Base-by-base conservation (phyloP, 1,140 invertebrate genomes). In the Drosophila watanabei region DNA sequence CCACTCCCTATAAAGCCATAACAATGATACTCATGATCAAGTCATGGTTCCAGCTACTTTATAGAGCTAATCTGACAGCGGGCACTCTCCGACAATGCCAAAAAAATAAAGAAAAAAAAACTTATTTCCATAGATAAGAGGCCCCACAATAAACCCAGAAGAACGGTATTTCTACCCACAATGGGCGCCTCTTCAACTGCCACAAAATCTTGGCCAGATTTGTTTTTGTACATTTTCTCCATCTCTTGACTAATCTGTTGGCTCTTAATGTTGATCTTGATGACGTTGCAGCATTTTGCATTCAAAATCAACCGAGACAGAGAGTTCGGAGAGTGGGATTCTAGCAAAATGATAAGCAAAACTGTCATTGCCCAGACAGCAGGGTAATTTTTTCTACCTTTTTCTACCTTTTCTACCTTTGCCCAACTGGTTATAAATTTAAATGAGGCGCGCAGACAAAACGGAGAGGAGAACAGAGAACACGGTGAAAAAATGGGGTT, bases 271-370 rank as follows among this genome's bases (percentile, higher is more conserved):
- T 72, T 61, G 70, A 51, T 60, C 30, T 43, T 61, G 56, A 75
- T 77, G 75, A 75, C 71, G 70, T 59, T 77, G 75, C 62, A 77
- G 62, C 73, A 79, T 75, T 75, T 73, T 61, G 56, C 71, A 75
- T 73, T 73, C 43, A 37, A 39, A 37, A 45, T 39, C 54, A 30
- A 73, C 1, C 33, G n/a, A 43, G 66, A 48, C 65, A 33, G 69
- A 59, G 51, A 41, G 66, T 32, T 32, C 43, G 16, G 70, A 63
- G 51, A 80, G 80, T 80, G 80, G 72, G 64, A 66, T 89, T 63
- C 72, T 73, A 72, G 70, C 75, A 88, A 89, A 89, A 79, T 88
- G 84, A 88, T 88, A 88, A 88, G 84, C 85, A 89, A 89, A 84
- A 84, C 81, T 87, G 85, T 88, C 84, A 83, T 80, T 77, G 61